Evolutionary conservation across 2,113 vertebrate genomes (phyloP).

Genomic region (Engystomops pustulosus): DNA sequence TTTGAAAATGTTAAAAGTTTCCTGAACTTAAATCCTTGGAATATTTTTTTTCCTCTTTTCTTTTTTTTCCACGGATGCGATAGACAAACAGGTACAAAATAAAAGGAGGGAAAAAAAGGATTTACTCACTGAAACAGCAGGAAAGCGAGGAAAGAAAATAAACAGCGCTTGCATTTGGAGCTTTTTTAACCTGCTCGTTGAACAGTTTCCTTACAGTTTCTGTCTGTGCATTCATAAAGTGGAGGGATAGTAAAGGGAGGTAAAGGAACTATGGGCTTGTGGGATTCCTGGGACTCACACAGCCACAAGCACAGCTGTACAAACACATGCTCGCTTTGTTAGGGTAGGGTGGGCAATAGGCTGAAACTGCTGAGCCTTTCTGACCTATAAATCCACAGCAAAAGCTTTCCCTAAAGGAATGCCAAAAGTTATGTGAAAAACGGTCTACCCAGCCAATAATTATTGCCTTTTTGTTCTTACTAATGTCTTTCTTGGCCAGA

Average conservation of each 20-base stretch:
- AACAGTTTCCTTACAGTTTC: conserved; percentile 77
- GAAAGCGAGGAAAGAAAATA: conserved; percentile 84
- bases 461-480: conserved; percentile 55
- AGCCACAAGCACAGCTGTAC: conserved; percentile 89
- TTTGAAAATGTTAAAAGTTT: conserved; percentile 21
- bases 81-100: conserved; percentile 75
- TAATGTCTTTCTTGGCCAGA: conserved; percentile 61
- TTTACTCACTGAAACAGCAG: conserved; percentile 84
- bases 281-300: conserved; percentile 84
- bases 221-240: conserved; percentile 76
- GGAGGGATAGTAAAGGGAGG: conserved; percentile 78
- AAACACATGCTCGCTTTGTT: conserved; percentile 90
- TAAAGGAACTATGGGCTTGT: conserved; percentile 77
- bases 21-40: conserved; percentile 31
- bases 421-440: conserved; percentile 75
- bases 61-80: conserved; percentile 55
- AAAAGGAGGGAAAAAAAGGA: conserved; percentile 71
- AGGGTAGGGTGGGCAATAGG: conserved; percentile 87
- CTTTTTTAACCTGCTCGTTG: conserved; percentile 79
- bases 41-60: neutral
- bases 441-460: conserved; percentile 71
- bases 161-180: conserved; percentile 76
- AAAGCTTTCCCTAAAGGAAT: conserved; percentile 78
- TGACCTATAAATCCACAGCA: conserved; percentile 82
- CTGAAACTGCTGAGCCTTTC: conserved; percentile 84